Base-by-base conservation (phyloP, 2,888 invertebrate genomes). In the Mythimna albipuncta region DNA sequence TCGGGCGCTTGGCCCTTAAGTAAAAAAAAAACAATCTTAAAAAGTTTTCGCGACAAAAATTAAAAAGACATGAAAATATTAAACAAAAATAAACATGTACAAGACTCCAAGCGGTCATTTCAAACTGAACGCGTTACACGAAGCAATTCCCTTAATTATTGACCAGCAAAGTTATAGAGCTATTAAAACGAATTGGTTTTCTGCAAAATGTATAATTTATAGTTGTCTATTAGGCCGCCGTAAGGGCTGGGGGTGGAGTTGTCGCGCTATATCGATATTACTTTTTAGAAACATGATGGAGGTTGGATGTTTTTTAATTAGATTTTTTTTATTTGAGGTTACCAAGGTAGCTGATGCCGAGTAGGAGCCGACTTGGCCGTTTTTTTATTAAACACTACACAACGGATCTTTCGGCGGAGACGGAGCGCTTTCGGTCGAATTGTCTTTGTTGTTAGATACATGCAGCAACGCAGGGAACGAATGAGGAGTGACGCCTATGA, bases 151-250 rank as follows among this genome's bases (percentile, higher is more conserved):
- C 72, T 84, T 88, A 88, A 88, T 87, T 85, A 86, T 83, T 79
- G 84, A 74, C 66, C 77, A 70, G 75, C 64, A 50, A 87, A 85
- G 85, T 86, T 88, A 88, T 86, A 74, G 83, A 69, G 74, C 83
- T 76, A 86, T 87, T 87, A 81, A 85, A 82, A 64, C 65, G 78
- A 85, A 87, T 87, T 87, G 88, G 83, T 87, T 87, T 85, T 88
- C 85, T 77, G 87, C 86, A 86, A 86, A 80, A 82, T 69, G 79
- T 73, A 69, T 85, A 85, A 88, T 87, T 88, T 87, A 87, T 82
- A 66, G 76, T 73, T 61, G 75, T 84, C 84, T 86, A 82, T 87
- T 82, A 87, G 67, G 65, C 47, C 58, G 54, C 26, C 11, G 54
- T 67, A 52, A 69, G 74, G 62, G 69, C 50, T 64, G 52, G 59